These are phyloP conservation scores for Araneus ventricosus DNA, from an alignment of 1,140 invertebrate species.

Conservation along the genomic window DNA sequence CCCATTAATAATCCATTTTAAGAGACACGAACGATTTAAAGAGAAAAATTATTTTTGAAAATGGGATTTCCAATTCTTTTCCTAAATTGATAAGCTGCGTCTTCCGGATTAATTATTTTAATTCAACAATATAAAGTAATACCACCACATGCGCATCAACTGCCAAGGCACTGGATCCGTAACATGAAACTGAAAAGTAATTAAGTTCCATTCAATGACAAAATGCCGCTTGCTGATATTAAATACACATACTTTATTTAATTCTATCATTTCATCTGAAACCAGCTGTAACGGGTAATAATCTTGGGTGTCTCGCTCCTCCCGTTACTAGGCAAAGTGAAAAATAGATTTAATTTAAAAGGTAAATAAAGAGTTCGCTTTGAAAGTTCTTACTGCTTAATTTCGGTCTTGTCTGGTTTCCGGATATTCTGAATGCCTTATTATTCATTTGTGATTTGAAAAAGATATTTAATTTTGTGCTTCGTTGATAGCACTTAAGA, in stretches of 20 bases:
- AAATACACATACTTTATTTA: not conserved
- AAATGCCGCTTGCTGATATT: not conserved
- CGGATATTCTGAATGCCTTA: no score
- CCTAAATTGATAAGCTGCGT: no score
- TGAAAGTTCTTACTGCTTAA: no score
- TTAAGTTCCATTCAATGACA: not conserved
- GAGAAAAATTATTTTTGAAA: no score
- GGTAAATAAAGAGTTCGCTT: not conserved
- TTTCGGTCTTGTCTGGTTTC: no score
- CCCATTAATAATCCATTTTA: no score
- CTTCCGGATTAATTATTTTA: not conserved
- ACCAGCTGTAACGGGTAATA: constrained; percentile 2
- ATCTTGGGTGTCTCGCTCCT: not conserved
- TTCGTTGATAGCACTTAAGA: no score
- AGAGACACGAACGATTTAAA: no score
- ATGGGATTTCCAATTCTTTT: no score
- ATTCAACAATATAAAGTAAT: not conserved
- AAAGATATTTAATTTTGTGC: no score
- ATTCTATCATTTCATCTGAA: constrained; percentile 7
- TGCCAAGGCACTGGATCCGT: not conserved
- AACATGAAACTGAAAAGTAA: not conserved
- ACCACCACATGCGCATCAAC: not conserved
- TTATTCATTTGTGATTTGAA: no score
- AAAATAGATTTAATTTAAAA: constrained; percentile 7
- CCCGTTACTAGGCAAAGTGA: not conserved